Conservation (phyloP, 2,113 vertebrate species). For the Peromyscus leucopus region DNA sequence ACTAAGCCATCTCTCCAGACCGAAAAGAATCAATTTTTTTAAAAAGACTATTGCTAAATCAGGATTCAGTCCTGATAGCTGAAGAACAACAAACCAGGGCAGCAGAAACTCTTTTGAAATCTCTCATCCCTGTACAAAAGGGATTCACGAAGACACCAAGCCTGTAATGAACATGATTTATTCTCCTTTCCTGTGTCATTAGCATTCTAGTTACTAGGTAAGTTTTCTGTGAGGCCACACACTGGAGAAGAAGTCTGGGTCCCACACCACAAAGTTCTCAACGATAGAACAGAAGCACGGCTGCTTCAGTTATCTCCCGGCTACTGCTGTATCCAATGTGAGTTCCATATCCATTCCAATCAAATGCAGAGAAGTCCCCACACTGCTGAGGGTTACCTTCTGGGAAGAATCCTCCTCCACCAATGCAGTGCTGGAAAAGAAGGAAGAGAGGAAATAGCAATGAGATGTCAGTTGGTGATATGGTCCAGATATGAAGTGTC, state of each 20-base stretch:
- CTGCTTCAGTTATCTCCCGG: conserved; percentile 52
- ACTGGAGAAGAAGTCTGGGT: neutral
- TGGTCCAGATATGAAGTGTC: neutral
- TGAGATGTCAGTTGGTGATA: neutral
- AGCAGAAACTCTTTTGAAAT: neutral
- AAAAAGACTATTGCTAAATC: neutral
- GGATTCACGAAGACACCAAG: neutral
- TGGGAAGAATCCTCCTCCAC: conserved; percentile 79
- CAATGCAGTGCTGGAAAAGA: conserved; percentile 73
- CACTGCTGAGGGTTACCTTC: conserved; percentile 66
- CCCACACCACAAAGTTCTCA: neutral
- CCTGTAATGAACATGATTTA: neutral
- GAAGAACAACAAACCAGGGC: neutral
- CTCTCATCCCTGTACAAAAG: neutral
- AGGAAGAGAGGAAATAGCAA: neutral
- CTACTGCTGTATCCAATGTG: neutral
- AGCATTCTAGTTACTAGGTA: neutral
- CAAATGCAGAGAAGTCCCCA: conserved; percentile 78
- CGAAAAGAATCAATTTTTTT: neutral
- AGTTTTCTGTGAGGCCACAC: neutral
- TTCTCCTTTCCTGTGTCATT: neutral
- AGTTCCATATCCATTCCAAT: conserved; percentile 79
- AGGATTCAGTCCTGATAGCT: neutral
- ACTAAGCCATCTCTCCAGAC: too few relatives aligned
- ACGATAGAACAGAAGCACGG: conserved; percentile 73